Evolutionary conservation across 2,113 vertebrate species (phyloP).

Genomic region (Oreochromis aureus): DNA sequence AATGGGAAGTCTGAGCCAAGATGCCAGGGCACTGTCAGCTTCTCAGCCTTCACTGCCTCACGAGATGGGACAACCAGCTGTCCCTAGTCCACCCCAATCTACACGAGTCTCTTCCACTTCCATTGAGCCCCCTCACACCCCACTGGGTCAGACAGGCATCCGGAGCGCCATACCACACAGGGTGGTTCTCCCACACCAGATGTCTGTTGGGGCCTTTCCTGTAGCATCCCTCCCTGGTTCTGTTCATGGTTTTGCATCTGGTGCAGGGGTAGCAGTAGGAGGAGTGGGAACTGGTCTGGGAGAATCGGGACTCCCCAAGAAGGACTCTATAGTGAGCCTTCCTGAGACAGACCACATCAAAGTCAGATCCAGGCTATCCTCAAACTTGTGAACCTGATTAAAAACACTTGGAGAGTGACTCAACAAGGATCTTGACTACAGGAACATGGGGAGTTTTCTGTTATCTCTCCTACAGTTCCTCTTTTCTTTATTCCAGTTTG

Average conservation of each 20-base stretch:
- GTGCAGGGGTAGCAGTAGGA: slow-evolving; percentile 23
- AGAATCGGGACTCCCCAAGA: slow-evolving; percentile 74
- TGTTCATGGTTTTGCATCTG: slow-evolving; percentile 18
- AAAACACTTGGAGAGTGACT: slow-evolving; percentile 9
- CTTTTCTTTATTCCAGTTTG: slow-evolving; percentile 27
- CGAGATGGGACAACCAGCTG: slow-evolving; percentile 65
- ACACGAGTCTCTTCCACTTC: slow-evolving; percentile 78
- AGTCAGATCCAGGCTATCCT: slow-evolving; percentile 86
- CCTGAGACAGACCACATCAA: slow-evolving; percentile 80
- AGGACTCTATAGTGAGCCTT: slow-evolving; percentile 78
- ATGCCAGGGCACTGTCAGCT: slow-evolving; percentile 85
- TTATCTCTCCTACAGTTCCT: not conserved
- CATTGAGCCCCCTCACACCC: slow-evolving; percentile 66
- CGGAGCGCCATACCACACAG: slow-evolving; percentile 67
- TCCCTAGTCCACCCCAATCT: slow-evolving; percentile 77
- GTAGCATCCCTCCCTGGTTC: slow-evolving; percentile 44
- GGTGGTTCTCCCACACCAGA: slow-evolving; percentile 76
- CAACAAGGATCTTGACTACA: not conserved
- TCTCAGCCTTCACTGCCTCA: slow-evolving; percentile 93
- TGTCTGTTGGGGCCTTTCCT: slow-evolving; percentile 71
- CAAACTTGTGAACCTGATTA: slow-evolving; percentile 90
- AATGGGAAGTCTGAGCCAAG: slow-evolving; percentile 81
- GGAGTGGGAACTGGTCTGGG: slow-evolving; percentile 30
- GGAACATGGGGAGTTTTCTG: not conserved
- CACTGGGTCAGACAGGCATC: slow-evolving; percentile 31